Conservation (phyloP, 1,140 invertebrate species). For the Ceratosolen solmsi region DNA sequence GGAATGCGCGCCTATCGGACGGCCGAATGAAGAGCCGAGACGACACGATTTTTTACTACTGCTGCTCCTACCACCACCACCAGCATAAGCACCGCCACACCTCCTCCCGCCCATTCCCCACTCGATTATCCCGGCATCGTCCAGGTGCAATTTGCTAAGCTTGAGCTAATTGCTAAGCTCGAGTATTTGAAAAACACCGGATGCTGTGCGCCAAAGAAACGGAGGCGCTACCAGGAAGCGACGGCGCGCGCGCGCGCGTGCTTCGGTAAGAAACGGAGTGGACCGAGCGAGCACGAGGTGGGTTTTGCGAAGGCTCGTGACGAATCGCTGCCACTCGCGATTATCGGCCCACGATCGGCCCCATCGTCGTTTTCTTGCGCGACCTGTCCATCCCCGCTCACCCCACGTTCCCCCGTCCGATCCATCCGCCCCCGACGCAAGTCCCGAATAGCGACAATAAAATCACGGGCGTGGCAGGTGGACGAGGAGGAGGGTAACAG, state of each 20-base stretch:
- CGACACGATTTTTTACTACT: too few species aligned
- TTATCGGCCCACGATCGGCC: neutral
- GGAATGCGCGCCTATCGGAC: neutral
- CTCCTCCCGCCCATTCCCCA: too few species aligned
- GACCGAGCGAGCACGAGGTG: neutral
- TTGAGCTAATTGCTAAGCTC: conserved; percentile 58
- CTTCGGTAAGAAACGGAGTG: conserved; percentile 25
- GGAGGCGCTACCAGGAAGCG: conserved; percentile 61
- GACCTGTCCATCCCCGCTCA: too few species aligned
- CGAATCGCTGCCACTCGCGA: conserved; percentile 2
- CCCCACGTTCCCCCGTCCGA: neutral
- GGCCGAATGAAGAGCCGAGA: conserved; percentile 49
- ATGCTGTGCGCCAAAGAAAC: conserved; percentile 49
- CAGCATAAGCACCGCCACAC: too few species aligned
- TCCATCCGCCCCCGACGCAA: neutral
- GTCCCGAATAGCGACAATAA: neutral
- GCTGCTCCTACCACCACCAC: too few species aligned
- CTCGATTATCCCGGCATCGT: too few species aligned
- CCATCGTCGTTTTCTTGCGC: neutral
- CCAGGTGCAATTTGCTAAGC: conserved; percentile 55
- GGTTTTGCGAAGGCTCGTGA: too few species aligned
- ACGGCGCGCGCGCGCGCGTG: conserved; percentile 49
- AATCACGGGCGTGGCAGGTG: too few species aligned
- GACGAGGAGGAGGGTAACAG: neutral
- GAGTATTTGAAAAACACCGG: conserved; percentile 15